Conservation (phyloP, 53 echinoderm and acorn worm genomes). For the Crossaster papposus region DNA sequence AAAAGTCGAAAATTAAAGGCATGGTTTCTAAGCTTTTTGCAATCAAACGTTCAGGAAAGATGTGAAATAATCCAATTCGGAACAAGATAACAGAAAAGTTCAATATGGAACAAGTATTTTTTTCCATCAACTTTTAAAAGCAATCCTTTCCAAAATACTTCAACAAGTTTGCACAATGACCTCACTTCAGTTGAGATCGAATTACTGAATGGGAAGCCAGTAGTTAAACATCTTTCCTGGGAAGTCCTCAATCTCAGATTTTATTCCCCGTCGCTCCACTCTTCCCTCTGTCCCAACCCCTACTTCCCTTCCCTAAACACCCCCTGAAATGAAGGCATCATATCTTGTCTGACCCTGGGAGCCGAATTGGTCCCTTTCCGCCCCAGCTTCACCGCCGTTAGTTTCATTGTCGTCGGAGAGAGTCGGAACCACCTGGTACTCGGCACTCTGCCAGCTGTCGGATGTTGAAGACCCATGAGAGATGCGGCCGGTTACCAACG, state of each 20-base stretch:
- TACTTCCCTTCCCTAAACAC: not conserved
- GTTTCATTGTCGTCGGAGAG: not conserved
- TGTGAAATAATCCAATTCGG: not conserved
- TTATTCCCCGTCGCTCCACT: not conserved
- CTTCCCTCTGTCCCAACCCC: not conserved
- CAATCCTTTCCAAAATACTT: too few species aligned
- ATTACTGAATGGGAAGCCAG: constrained; percentile 7
- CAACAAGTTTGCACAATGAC: not conserved
- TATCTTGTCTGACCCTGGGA: not conserved
- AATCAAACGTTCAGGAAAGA: not conserved
- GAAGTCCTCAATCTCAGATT: constrained; percentile 4
- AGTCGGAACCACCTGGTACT: constrained; percentile 38
- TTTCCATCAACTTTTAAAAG: too few species aligned
- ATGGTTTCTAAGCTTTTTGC: not conserved
- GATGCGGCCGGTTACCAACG: constrained; percentile 27
- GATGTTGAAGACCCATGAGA: not conserved
- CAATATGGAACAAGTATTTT: too few species aligned
- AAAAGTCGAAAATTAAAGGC: not conserved
- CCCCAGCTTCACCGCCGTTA: not conserved
- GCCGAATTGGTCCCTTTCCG: not conserved
- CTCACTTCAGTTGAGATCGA: not conserved
- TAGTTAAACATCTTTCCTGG: constrained; percentile 10
- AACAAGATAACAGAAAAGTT: not conserved
- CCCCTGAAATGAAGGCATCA: not conserved
- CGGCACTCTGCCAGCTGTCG: not conserved